These are phyloP conservation scores for Gnathonemus longibarbis DNA, from an alignment of 2,113 vertebrate genomes.

Conservation along the genomic window DNA sequence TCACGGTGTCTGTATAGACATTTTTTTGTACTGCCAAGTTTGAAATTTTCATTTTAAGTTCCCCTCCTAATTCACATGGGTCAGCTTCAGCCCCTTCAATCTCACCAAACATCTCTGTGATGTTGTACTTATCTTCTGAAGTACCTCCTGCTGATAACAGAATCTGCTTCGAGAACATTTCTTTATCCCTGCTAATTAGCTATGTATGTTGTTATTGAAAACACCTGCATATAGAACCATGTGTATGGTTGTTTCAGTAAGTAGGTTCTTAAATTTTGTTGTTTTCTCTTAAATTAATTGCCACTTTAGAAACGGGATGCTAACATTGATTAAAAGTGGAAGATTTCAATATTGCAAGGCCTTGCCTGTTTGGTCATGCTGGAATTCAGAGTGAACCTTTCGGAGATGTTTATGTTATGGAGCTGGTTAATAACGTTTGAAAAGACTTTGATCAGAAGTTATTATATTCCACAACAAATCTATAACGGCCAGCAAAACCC, in stretches of 20 bases:
- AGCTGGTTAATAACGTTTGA: not conserved
- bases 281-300: not conserved
- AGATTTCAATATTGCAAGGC: not conserved
- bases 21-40: conserved; percentile 7
- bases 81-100: conserved; percentile 28
- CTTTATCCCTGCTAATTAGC: not conserved
- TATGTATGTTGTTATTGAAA: not conserved
- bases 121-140: conserved; percentile 22
- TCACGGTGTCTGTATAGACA: conserved; percentile 10
- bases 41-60: conserved; percentile 22
- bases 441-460: not conserved
- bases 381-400: not conserved
- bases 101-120: conserved; percentile 20
- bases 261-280: not conserved
- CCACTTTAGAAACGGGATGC: not conserved
- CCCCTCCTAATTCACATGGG: conserved; percentile 25
- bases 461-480: not conserved
- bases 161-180: not conserved
- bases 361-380: not conserved
- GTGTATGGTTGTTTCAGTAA: not conserved
- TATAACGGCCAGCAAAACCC: not conserved
- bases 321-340: not conserved
- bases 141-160: conserved; percentile 1
- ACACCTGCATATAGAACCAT: not conserved
- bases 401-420: not conserved